Conservation (phyloP, 2,888 invertebrate species). For the Mesorhabditis spiculigera region DNA sequence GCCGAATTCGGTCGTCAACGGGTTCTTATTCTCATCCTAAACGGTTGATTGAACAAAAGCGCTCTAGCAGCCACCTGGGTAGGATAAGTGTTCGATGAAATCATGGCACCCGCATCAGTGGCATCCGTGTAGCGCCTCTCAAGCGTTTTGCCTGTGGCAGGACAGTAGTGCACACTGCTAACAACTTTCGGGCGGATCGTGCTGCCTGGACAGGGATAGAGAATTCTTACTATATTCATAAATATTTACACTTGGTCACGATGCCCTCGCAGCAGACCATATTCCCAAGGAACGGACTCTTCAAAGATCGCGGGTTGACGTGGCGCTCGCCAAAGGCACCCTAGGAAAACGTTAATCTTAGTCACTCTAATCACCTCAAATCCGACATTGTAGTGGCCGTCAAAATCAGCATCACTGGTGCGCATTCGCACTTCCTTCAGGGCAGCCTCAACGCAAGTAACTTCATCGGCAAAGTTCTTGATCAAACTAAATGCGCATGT, state of each 20-base stretch:
- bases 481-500: constrained; percentile 67
- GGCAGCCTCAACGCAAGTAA: constrained; percentile 72
- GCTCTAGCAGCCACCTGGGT: constrained; percentile 35
- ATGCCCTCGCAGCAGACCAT: constrained; percentile 96
- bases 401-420: constrained; percentile 78
- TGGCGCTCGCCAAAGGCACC: constrained; percentile 87
- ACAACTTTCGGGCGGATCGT: constrained; percentile 91
- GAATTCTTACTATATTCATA: not conserved
- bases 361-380: constrained; percentile 60
- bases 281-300: constrained; percentile 81
- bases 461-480: constrained; percentile 84
- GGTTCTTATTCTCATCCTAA: constrained; percentile 93
- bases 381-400: constrained; percentile 74
- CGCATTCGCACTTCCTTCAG: constrained; percentile 82
- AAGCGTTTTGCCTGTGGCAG: constrained; percentile 78
- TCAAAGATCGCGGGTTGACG: constrained; percentile 87
- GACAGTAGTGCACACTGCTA: constrained; percentile 92
- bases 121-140: constrained; percentile 92
- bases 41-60: constrained; percentile 7
- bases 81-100: constrained; percentile 63
- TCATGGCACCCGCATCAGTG: constrained; percentile 88
- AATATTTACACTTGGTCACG: constrained; percentile 75
- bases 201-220: constrained; percentile 70
- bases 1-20: constrained; percentile 93
- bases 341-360: constrained; percentile 21